Base-by-base conservation (phyloP, 2,888 invertebrate genomes). In the Apodemia mormo region DNA sequence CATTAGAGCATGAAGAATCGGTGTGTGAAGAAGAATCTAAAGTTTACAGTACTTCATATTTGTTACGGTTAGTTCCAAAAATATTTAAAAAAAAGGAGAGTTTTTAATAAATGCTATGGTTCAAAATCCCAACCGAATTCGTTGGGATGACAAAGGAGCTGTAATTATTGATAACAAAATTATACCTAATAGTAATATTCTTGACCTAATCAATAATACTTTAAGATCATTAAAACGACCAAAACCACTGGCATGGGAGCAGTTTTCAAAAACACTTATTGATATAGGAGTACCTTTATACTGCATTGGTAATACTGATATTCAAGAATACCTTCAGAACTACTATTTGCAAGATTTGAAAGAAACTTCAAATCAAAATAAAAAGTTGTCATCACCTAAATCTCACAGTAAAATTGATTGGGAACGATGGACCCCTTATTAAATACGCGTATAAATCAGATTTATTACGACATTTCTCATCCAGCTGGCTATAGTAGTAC, bases 401-500 rank as follows among this genome's bases (percentile, higher is more conserved):
- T 5, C 65, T 6, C 56, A 10, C 10, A 69, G 73, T n/a, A 78
- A 75, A 69, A 69, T 75, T 43, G 76, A 78, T 45, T 79, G 79
- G 79, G 73, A 79, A 68, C 76, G 74, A 78, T 79, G 79, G 79
- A 78, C 70, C 70, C 78, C 79, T 66, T 78, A 76, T 30, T 76
- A 79, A 76, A 78, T 22, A 22, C 22, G 22, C 0, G 22, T 72
- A 76, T 78, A 10, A 68, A 77, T 65, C 69, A 72, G 5, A 76
- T 78, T 52, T 77, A 78, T 66, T 78, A 79, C 72, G 73, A 78
- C 68, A 66, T 72, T 9, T 74, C 76, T 33, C 68, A 79, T 52
- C 79, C 77, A 5, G 77, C 76, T 66, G 76, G 75, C 14, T 76
- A 74, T 68, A 71, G 75, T 70, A 77, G 76, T 67, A 45, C 78